Base-by-base conservation (phyloP, 2,888 invertebrate genomes). In the Busseola fusca region DNA sequence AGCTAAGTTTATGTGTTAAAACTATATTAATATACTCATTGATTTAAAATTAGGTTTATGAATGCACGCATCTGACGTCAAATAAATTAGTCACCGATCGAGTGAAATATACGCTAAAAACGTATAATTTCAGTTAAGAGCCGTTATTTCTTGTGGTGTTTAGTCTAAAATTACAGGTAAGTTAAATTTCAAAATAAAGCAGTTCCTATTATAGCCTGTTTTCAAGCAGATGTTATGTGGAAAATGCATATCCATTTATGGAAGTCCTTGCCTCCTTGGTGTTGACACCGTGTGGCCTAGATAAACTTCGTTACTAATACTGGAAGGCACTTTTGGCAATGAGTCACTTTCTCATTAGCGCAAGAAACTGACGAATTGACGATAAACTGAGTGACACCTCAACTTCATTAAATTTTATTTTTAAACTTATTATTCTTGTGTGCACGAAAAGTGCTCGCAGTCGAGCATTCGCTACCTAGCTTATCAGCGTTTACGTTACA, bases 191-290 rank as follows among this genome's bases (percentile, higher is more conserved):
- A 58, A 42, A 60, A 14, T 25, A 14, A 10, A 69, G 18, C 3
- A n/a, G 10, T 12, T 37, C 42, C 0, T 62, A 25, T n/a, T 45
- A 18, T 21, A n/a, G 48, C 45, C 10, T 63, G 57, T 30, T 37
- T 72, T 69, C 21, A n/a, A 84, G 72, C 92, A 91, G 91, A 82
- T 91, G 92, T 85, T 83, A 58, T 50, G 72, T 82, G 85, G 78
- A 80, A 92, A 92, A 91, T 85, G 77, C 84, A 81, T 77, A 82
- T 74, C 94, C 94, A 73, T 94, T 76, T 87, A 93, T 69, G 94
- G 94, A 84, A 90, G 87, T 92, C 87, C 86, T 83, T 85, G 88
- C 90, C 86, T 92, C 87, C 86, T 83, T 85, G 89, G 90, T 87
- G 90, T 89, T 74, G 85, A 73, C 85, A 75, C 73, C 85, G 88